Percentiles rank a stretch among this genome's conserved stretches.
Conservation (phyloP, 2,888 invertebrate genomes). For the Tillus elongatus region DNA sequence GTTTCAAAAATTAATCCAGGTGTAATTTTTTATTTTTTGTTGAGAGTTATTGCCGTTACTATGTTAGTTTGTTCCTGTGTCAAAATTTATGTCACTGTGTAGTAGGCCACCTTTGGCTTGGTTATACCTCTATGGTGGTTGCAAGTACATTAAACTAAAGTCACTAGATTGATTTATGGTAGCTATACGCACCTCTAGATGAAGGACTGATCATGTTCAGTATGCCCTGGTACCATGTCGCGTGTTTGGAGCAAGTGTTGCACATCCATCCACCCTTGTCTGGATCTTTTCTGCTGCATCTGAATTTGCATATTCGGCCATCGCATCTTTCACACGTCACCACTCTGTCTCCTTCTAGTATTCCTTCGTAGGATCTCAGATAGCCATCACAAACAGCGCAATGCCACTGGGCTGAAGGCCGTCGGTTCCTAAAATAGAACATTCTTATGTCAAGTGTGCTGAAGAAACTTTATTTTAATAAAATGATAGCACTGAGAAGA, state of each 20-base stretch:
- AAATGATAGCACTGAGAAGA: too few relatives aligned
- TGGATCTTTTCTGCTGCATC: constrained; percentile 29
- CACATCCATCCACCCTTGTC: constrained; percentile 31
- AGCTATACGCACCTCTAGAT: constrained; percentile 7
- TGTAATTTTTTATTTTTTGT: too few relatives aligned
- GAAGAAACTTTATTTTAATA: too few relatives aligned
- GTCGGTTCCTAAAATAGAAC: background rate
- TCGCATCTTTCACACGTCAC: constrained; percentile 35
- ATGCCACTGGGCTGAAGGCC: constrained; percentile 28
- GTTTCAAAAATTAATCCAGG: too few relatives aligned
- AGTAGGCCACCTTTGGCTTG: too few relatives aligned
- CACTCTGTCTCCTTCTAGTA: constrained; percentile 30
- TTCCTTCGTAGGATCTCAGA: constrained; percentile 31
- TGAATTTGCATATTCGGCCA: constrained; percentile 31
- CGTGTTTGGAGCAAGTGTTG: constrained; percentile 30
- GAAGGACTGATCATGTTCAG: constrained; percentile 30
- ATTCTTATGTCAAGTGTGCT: too few relatives aligned
- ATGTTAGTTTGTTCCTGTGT: too few relatives aligned
- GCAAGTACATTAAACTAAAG: too few relatives aligned
- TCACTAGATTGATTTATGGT: too few relatives aligned
- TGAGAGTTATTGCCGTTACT: too few relatives aligned
- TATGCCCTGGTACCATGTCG: constrained; percentile 35
- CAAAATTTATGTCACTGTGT: constrained; percentile 20
- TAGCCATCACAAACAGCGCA: constrained; percentile 36
- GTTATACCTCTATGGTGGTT: too few relatives aligned